Conservation (phyloP, 2,888 invertebrate species). For the Mechanitis messenoides region DNA sequence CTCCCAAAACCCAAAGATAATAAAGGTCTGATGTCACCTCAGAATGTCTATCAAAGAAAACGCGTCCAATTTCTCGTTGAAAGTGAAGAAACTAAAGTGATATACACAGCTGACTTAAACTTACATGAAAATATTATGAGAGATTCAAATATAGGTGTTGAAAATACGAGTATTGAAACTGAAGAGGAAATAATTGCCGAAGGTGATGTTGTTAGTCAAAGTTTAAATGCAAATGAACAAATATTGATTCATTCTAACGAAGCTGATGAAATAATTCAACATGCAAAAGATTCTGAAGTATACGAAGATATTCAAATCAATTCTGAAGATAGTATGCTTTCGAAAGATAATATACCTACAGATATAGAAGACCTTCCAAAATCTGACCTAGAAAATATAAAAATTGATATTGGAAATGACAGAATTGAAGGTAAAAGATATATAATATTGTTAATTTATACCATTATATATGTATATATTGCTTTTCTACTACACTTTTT, state of each 20-base stretch:
- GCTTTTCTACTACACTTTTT: too few relatives aligned
- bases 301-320: constrained; percentile 36
- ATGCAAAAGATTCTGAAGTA: constrained; percentile 39
- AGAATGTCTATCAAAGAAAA: constrained; percentile 75
- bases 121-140: constrained; percentile 52
- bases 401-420: constrained; percentile 14
- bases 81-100: constrained; percentile 74
- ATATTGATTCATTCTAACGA: constrained; percentile 5
- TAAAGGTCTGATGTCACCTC: constrained; percentile 46
- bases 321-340: constrained; percentile 27
- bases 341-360: constrained; percentile 12
- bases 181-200: constrained; percentile 34
- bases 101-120: constrained; percentile 69
- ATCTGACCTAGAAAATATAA: constrained; percentile 40
- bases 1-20: constrained; percentile 73
- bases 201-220: constrained; percentile 64
- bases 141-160: constrained; percentile 28
- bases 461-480: too few relatives aligned
- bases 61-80: constrained; percentile 84
- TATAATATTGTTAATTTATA: constrained; percentile 9
- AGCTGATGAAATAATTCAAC: constrained; percentile 41
- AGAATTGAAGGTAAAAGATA: background rate
- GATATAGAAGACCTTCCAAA: constrained; percentile 6
- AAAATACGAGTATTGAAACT: constrained; percentile 26
- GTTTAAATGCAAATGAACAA: constrained; percentile 35